These are phyloP conservation scores for Ursus arctos DNA, from an alignment of 2,113 vertebrate species.

Conservation along the genomic window DNA sequence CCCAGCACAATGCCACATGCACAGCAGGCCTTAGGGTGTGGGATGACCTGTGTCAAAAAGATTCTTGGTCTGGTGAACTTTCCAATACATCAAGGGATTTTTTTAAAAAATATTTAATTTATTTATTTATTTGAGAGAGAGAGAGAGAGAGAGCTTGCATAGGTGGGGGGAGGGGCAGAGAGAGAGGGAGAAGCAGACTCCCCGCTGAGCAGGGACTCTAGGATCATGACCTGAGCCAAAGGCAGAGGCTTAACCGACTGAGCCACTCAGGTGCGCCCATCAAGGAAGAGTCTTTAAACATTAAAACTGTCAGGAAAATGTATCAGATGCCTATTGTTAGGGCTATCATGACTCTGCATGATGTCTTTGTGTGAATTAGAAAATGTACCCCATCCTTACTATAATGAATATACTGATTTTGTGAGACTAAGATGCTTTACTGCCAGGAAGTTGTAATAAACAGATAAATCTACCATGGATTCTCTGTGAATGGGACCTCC, in stretches of 20 bases:
- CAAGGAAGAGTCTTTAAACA: neutral
- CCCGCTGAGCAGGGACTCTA: no score
- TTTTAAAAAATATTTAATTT: no score
- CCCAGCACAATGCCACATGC: neutral
- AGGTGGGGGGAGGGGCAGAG: no score
- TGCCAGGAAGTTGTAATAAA: neutral
- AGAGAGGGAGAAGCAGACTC: no score
- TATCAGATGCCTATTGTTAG: conserved; percentile 17
- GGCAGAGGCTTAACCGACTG: neutral
- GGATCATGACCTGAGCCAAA: neutral
- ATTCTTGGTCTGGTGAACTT: neutral
- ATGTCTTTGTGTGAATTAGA: conserved; percentile 10
- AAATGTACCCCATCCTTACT: neutral
- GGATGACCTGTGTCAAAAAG: neutral
- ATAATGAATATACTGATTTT: neutral
- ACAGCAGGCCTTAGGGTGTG: neutral
- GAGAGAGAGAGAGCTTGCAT: no score
- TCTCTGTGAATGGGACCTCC: neutral
- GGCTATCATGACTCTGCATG: neutral
- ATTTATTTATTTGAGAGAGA: no score
- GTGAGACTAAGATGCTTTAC: neutral
- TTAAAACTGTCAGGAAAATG: conserved; percentile 21
- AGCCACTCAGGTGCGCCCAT: neutral
- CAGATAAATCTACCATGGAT: neutral
- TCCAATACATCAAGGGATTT: neutral